Conservation (phyloP, 2,113 vertebrate genomes). For the Podarcis muralis region DNA sequence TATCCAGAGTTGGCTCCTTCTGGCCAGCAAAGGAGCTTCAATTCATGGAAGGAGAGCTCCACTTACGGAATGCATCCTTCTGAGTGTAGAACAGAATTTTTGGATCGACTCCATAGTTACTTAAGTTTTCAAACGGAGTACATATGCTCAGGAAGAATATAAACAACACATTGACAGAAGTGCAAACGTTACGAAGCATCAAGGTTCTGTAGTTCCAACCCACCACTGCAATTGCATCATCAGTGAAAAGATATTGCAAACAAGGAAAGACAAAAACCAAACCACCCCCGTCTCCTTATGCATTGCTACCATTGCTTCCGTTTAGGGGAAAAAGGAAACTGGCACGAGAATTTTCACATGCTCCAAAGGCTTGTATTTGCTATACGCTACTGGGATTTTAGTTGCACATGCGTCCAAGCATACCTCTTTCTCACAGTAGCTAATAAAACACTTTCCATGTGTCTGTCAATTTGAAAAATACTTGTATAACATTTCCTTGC, state of each 20-base stretch:
- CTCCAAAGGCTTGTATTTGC: not conserved
- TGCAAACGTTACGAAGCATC: not conserved
- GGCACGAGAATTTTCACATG: not conserved
- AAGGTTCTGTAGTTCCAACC: not conserved
- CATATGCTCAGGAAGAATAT: not conserved
- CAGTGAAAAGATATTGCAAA: not conserved
- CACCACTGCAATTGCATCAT: not conserved
- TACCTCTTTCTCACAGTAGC: constrained; percentile 5
- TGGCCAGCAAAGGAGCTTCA: not conserved
- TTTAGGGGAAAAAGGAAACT: not conserved
- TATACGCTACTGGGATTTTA: not conserved
- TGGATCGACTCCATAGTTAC: not conserved
- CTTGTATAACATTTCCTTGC: not conserved
- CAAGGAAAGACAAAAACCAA: not conserved
- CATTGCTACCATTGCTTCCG: not conserved
- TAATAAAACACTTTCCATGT: constrained; percentile 20
- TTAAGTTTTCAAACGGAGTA: constrained; percentile 11
- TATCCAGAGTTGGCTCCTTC: not conserved
- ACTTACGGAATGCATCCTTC: not conserved
- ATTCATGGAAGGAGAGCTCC: not conserved
- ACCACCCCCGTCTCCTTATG: not conserved
- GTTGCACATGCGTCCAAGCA: not conserved
- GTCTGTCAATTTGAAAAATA: constrained; percentile 1
- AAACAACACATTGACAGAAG: not conserved
- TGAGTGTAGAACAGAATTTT: not conserved